Percentiles rank a stretch among this genome's conserved stretches.
These are phyloP conservation scores for Euclidia mi DNA, from an alignment of 2,888 invertebrate genomes.

Conservation along the genomic window DNA sequence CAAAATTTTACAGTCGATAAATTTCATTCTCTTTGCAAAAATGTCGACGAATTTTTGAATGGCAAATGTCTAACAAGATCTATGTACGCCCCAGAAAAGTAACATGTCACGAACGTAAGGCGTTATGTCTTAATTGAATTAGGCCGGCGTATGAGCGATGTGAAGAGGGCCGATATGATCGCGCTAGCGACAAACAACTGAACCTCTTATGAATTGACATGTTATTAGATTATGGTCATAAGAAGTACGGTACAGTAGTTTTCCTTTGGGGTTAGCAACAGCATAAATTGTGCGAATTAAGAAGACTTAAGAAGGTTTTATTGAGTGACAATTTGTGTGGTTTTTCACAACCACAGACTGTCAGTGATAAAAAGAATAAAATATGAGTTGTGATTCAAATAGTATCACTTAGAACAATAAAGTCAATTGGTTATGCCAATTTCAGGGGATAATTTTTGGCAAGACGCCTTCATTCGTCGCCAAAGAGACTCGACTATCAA, in stretches of 20 bases:
- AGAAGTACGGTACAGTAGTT: too few species aligned
- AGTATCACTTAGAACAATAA: neutral
- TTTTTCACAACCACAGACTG: neutral
- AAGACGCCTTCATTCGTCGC: slow-evolving; percentile 22
- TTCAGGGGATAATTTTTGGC: slow-evolving; percentile 39
- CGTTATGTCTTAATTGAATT: slow-evolving; percentile 60
- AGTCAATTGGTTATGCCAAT: slow-evolving; percentile 22
- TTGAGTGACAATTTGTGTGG: too few species aligned
- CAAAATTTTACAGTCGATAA: too few species aligned
- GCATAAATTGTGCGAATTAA: too few species aligned
- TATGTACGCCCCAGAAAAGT: slow-evolving; percentile 1
- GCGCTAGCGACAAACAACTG: too few species aligned
- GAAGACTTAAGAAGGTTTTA: too few species aligned
- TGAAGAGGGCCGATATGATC: neutral
- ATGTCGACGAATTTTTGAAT: too few species aligned
- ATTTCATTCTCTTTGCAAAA: too few species aligned
- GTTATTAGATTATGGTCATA: too few species aligned
- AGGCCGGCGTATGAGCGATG: slow-evolving; percentile 27
- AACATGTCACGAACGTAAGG: slow-evolving; percentile 21
- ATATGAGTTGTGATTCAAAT: slow-evolving; percentile 1
- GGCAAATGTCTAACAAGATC: too few species aligned
- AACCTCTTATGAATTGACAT: too few species aligned
- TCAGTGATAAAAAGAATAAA: neutral
- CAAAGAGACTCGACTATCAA: slow-evolving; percentile 32
- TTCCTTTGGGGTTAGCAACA: too few species aligned